A percentile compares a stretch with the other conserved stretches of the same genome.
phyloP scores from a whole-genome alignment of 2,113 vertebrate species.

The Prionailurus viverrinus region DNA sequence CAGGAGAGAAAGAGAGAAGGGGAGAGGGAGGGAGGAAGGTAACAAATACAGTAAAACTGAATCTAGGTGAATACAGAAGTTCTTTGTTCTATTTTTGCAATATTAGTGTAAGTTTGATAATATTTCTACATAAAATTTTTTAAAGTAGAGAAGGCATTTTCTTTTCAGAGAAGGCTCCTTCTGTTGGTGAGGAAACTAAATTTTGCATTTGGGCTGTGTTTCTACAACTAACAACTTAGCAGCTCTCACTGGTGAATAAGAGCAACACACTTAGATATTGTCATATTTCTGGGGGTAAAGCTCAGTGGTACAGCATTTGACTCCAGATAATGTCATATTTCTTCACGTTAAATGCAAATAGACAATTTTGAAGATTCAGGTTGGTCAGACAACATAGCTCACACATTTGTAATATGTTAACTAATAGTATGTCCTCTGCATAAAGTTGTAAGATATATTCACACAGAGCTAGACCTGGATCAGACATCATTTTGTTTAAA shows the following conservation, averaged over 20 bases:
- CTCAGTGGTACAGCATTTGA: too few species aligned
- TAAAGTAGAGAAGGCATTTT: conserved; percentile 21
- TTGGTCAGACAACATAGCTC: neutral
- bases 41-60: neutral
- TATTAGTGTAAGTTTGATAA: neutral
- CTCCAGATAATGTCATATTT: neutral
- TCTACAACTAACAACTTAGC: neutral
- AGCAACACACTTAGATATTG: neutral
- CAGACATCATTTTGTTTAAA: neutral
- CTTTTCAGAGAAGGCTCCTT: neutral
- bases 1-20: neutral
- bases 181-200: neutral
- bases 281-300: neutral
- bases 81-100: neutral
- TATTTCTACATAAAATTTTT: neutral
- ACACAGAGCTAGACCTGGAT: neutral
- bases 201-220: neutral
- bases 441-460: neutral
- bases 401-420: neutral
- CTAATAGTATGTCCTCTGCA: neutral
- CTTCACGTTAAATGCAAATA: neutral
- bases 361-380: neutral
- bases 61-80: neutral
- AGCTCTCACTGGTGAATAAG: neutral
- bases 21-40: neutral